Conservation (phyloP, 1,140 invertebrate genomes). For the Zaprionus camerounensis region DNA sequence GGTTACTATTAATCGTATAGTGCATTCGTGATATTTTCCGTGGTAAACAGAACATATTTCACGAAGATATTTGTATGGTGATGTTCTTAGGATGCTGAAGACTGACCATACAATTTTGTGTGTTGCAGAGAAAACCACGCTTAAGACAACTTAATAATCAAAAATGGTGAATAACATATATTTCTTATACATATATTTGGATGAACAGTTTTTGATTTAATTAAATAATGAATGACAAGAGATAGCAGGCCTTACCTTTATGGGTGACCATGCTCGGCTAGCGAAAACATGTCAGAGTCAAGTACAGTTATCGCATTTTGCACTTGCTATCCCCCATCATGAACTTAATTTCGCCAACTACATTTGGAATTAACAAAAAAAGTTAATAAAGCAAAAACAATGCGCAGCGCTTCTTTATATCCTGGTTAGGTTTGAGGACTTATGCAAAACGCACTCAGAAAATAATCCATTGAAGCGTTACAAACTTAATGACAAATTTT, state of each 20-base stretch:
- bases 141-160: no score
- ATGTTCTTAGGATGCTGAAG: not conserved
- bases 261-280: accelerated
- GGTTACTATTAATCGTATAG: not conserved
- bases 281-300: no score
- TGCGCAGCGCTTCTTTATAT: not conserved
- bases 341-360: not conserved
- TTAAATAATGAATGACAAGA: not conserved
- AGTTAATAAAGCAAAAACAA: not conserved
- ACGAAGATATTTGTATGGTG: no score
- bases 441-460: slow-evolving; percentile 32
- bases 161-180: no score
- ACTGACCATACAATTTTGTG: not conserved
- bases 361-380: not conserved
- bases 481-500: slow-evolving; percentile 47
- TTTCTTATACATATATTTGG: no score
- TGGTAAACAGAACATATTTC: no score
- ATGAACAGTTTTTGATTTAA: no score
- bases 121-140: not conserved
- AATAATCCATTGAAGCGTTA: slow-evolving; percentile 33
- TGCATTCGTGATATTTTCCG: no score
- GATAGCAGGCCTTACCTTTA: not conserved
- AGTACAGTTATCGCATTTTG: not conserved
- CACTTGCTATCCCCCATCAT: not conserved
- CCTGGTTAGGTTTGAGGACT: not conserved